Evolutionary conservation across 1,140 invertebrate species (phyloP).

Genomic region (Dufourea novaeangliae): DNA sequence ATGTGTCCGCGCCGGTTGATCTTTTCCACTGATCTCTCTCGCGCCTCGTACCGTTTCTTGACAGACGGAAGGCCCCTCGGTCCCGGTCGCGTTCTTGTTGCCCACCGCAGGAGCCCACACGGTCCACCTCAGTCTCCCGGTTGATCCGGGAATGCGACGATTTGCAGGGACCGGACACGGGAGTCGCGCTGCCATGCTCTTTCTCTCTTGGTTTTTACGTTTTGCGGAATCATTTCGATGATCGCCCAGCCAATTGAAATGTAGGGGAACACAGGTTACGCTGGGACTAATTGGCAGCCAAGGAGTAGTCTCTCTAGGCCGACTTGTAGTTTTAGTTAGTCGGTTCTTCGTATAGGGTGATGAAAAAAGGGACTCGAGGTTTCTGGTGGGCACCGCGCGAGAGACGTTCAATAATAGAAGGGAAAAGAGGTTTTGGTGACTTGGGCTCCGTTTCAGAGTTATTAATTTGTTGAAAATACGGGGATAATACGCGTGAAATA

Average conservation of each 20-base stretch:
- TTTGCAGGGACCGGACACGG: not conserved
- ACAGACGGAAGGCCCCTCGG: not conserved
- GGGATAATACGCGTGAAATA: no score
- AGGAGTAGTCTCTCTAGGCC: not conserved
- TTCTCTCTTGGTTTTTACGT: constrained; percentile 15
- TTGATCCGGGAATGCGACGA: constrained; percentile 40
- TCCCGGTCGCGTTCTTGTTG: constrained; percentile 14
- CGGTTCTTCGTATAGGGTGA: constrained; percentile 7
- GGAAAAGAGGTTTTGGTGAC: no score
- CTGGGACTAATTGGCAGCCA: constrained; percentile 28
- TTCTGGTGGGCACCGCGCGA: not conserved
- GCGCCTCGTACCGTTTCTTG: not conserved
- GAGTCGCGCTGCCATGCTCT: no score
- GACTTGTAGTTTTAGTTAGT: not conserved
- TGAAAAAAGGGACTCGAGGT: not conserved
- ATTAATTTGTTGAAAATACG: no score
- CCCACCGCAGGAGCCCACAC: not conserved
- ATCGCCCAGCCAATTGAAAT: constrained; percentile 35
- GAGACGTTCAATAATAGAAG: not conserved
- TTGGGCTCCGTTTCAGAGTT: no score
- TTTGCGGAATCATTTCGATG: constrained; percentile 41
- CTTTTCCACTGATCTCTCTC: constrained; percentile 41
- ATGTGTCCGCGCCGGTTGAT: constrained; percentile 21
- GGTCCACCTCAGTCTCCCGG: not conserved
- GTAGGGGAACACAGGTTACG: constrained; percentile 9